phyloP scores from a whole-genome alignment of 2,797 vertebrate species.

The Myotis planiceps region DNA sequence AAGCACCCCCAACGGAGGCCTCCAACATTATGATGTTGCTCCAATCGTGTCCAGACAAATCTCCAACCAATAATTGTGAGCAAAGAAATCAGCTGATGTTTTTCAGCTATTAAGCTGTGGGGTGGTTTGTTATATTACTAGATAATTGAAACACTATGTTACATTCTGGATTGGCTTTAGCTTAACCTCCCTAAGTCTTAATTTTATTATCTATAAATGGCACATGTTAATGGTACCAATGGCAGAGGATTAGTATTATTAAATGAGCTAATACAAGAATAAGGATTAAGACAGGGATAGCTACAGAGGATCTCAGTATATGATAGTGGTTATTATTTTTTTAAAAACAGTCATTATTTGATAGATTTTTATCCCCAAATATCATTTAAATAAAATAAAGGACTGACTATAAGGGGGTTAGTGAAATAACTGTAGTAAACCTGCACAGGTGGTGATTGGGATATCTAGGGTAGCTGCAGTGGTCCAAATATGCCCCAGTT shows the following conservation, averaged over 20 bases:
- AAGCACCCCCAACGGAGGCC: accelerated
- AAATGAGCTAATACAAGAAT: neutral
- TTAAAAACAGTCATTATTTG: slow-evolving; percentile 24
- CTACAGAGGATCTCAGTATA: neutral
- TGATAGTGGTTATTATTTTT: slow-evolving; percentile 5
- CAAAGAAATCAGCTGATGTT: neutral
- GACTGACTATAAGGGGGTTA: neutral
- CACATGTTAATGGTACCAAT: neutral
- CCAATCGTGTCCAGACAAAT: neutral
- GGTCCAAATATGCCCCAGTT: neutral
- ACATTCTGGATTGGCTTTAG: neutral
- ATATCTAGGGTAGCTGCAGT: neutral
- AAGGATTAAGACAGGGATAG: neutral
- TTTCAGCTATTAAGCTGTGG: neutral
- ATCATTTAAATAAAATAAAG: neutral
- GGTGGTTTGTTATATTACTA: neutral
- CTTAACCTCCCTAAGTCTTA: neutral
- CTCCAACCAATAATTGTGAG: neutral
- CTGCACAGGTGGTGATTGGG: neutral
- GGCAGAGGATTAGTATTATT: neutral
- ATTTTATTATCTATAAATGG: neutral
- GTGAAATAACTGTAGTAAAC: neutral
- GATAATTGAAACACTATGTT: neutral
- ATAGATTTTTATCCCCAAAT: neutral
- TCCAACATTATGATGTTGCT: accelerated